Evolutionary conservation across 2,888 invertebrate species (phyloP).

Genomic region (Caenorhabditis sinica): DNA sequence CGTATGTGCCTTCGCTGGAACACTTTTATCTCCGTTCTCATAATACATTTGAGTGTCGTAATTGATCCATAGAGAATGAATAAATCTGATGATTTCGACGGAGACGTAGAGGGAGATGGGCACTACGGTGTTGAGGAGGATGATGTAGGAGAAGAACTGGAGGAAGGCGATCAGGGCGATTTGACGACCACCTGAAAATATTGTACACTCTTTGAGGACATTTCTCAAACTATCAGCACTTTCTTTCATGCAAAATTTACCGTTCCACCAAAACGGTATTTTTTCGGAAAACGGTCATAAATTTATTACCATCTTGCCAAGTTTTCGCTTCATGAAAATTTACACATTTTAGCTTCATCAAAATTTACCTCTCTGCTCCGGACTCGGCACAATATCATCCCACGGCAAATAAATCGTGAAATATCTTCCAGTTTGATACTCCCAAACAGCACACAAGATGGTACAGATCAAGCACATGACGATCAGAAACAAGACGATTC

Average conservation of each 20-base stretch:
- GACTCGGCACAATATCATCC: conserved; percentile 74
- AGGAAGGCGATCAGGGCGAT: conserved; percentile 93
- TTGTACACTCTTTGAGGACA: no score
- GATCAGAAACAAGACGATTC: conserved; percentile 98
- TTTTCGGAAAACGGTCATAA: no score
- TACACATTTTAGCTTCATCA: no score
- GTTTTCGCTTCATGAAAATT: no score
- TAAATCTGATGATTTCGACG: conserved; percentile 94
- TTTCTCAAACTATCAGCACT: no score
- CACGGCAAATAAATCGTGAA: conserved; percentile 83
- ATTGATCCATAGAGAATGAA: conserved; percentile 98
- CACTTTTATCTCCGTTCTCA: conserved; percentile 84
- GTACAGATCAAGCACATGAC: conserved; percentile 98
- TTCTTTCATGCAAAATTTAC: no score
- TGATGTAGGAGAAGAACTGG: conserved; percentile 99
- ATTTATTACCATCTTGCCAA: no score
- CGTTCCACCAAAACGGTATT: no score
- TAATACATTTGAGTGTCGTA: conserved; percentile 99
- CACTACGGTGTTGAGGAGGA: conserved; percentile 99
- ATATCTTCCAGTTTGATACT: conserved; percentile 89
- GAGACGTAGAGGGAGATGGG: conserved; percentile 98
- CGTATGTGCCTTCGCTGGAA: conserved; percentile 89
- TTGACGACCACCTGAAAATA: conserved; percentile 69
- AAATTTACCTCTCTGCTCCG: conserved; percentile 59
- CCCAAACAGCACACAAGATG: conserved; percentile 98